These are phyloP conservation scores for Drosophila testacea DNA, from an alignment of 2,888 invertebrate genomes.

Conservation along the genomic window DNA sequence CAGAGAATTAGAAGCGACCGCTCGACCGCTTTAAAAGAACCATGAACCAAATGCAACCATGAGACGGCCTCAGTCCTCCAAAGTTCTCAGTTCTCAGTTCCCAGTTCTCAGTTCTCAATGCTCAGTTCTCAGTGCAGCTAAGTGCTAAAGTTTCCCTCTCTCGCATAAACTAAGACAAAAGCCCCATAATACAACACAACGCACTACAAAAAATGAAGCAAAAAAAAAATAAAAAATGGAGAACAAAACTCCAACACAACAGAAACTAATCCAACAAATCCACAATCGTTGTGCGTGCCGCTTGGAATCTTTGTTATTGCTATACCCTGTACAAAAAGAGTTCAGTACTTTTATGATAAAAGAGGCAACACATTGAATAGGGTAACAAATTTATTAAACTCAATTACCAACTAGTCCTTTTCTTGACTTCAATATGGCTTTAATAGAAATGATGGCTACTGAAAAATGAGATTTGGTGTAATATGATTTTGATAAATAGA, in stretches of 20 bases:
- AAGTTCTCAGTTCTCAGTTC: slow-evolving; percentile 8
- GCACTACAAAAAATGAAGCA: not conserved
- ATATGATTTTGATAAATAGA: too few species aligned
- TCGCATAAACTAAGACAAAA: slow-evolving; percentile 48
- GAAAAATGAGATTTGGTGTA: too few species aligned
- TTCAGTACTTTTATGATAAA: not conserved
- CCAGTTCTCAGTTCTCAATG: not conserved
- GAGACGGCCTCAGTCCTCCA: slow-evolving; percentile 11
- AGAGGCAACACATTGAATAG: not conserved
- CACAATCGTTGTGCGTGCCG: slow-evolving; percentile 27
- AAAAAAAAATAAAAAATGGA: slow-evolving; percentile 1
- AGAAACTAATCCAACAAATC: slow-evolving; percentile 37
- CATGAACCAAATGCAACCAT: slow-evolving; percentile 38
- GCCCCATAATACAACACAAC: slow-evolving; percentile 9
- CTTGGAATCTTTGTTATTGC: slow-evolving; percentile 1
- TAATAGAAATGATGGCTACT: too few species aligned
- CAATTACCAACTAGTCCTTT: too few species aligned
- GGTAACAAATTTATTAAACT: too few species aligned
- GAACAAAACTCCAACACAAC: slow-evolving; percentile 14
- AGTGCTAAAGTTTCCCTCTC: slow-evolving; percentile 70
- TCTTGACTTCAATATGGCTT: too few species aligned
- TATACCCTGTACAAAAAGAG: not conserved
- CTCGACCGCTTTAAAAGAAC: slow-evolving; percentile 69
- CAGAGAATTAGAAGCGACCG: slow-evolving; percentile 73
- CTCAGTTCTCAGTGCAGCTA: slow-evolving; percentile 48